Conservation (phyloP, 2,797 vertebrate species). For the Kryptopterus vitreolus region DNA sequence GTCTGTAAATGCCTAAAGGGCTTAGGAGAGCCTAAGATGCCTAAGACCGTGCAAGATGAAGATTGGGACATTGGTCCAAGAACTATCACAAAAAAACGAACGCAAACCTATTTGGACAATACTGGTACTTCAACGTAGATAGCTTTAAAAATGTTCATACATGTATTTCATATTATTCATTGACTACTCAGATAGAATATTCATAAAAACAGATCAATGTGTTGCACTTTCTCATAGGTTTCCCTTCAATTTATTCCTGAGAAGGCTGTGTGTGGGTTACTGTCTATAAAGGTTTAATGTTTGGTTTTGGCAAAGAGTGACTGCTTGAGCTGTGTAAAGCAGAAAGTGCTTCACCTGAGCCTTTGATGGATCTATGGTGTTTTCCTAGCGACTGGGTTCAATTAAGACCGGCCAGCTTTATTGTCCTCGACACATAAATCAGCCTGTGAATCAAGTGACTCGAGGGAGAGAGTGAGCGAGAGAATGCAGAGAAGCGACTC, state of each 20-base stretch:
- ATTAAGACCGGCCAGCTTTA: slow-evolving; percentile 51
- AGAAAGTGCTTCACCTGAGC: not conserved
- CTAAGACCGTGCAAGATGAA: not conserved
- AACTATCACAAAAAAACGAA: not conserved
- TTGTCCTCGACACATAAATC: slow-evolving; percentile 46
- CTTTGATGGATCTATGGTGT: slow-evolving; percentile 48
- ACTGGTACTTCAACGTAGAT: too few relatives aligned
- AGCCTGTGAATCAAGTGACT: slow-evolving; percentile 47
- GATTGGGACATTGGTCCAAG: not conserved
- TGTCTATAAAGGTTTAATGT: slow-evolving; percentile 11
- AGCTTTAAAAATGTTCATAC: not conserved
- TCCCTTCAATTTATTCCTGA: not conserved
- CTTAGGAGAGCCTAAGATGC: too few relatives aligned
- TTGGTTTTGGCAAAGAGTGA: not conserved
- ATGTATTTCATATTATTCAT: not conserved
- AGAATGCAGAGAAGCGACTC: slow-evolving; percentile 52
- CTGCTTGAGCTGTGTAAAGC: slow-evolving; percentile 20
- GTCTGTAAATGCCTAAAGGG: too few relatives aligned
- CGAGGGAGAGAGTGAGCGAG: slow-evolving; percentile 28
- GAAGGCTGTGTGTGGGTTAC: not conserved
- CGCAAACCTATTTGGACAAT: not conserved
- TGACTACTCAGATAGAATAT: not conserved
- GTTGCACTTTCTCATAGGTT: not conserved
- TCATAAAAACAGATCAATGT: not conserved
- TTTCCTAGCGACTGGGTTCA: slow-evolving; percentile 45